Evolutionary conservation across 2,888 invertebrate genomes (phyloP).

Genomic region (Dichetophora obliterata): DNA sequence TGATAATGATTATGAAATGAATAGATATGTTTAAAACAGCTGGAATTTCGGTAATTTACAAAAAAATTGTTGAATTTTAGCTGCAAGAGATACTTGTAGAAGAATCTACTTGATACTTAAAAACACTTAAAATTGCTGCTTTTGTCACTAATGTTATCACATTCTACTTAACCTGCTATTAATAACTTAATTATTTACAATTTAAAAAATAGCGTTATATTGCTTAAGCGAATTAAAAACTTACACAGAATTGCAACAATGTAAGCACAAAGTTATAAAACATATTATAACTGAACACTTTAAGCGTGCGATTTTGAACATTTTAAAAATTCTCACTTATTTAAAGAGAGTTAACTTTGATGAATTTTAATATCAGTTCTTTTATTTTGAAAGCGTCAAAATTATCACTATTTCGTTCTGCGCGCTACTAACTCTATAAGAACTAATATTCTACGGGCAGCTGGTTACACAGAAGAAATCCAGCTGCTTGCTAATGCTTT

Average conservation of each 20-base stretch:
- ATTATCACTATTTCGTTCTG: conserved; percentile 24
- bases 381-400: conserved; percentile 25
- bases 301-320: background rate
- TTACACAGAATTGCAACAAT: conserved; percentile 35
- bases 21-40: too few species aligned
- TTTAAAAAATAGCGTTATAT: background rate
- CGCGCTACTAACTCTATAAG: conserved; percentile 10
- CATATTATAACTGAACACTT: conserved; percentile 1
- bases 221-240: background rate
- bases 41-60: too few species aligned
- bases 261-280: conserved; percentile 37
- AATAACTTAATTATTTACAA: background rate
- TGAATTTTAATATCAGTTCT: background rate
- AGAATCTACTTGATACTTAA: too few species aligned
- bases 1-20: too few species aligned
- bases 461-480: conserved; percentile 54
- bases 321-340: background rate
- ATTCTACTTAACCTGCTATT: background rate
- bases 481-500: conserved; percentile 59
- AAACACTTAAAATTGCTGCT: background rate
- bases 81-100: too few species aligned
- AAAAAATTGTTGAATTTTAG: too few species aligned
- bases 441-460: conserved; percentile 6
- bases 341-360: background rate
- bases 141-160: background rate